Conservation (phyloP, 2,113 vertebrate species). For the Australoheros scitulus region DNA sequence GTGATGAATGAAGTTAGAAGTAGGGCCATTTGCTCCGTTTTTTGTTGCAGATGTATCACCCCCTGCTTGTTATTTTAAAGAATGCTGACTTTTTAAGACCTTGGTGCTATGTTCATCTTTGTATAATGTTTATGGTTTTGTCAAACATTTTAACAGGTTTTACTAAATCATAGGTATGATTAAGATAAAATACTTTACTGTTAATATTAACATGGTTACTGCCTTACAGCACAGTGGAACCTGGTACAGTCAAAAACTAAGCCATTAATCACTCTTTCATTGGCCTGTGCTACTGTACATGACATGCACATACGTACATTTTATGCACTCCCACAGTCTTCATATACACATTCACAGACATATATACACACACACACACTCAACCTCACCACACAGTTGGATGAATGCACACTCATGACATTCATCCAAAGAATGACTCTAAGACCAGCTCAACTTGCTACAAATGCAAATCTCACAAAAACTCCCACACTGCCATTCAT, state of each 20-base stretch:
- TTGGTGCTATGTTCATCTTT: neutral
- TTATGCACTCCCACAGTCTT: neutral
- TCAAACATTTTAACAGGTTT: neutral
- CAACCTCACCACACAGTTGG: neutral
- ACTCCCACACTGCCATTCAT: neutral
- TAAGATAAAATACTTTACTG: neutral
- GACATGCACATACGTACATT: neutral
- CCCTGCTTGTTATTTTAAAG: neutral
- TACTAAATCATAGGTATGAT: neutral
- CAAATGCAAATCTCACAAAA: slow-evolving; percentile 18
- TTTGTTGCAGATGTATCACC: neutral
- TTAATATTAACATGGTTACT: neutral
- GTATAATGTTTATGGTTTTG: neutral
- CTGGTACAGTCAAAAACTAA: neutral
- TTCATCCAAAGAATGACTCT: neutral
- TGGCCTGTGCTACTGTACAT: neutral
- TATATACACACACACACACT: neutral
- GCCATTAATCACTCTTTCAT: neutral
- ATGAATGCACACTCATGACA: neutral
- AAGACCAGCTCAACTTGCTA: neutral
- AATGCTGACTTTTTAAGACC: neutral
- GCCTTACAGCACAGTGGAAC: neutral
- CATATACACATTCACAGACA: neutral
- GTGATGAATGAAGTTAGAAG: too few relatives aligned
- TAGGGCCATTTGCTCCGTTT: neutral